phyloP scores from a whole-genome alignment of 2,113 vertebrate species.

The Macquaria ambigua region DNA sequence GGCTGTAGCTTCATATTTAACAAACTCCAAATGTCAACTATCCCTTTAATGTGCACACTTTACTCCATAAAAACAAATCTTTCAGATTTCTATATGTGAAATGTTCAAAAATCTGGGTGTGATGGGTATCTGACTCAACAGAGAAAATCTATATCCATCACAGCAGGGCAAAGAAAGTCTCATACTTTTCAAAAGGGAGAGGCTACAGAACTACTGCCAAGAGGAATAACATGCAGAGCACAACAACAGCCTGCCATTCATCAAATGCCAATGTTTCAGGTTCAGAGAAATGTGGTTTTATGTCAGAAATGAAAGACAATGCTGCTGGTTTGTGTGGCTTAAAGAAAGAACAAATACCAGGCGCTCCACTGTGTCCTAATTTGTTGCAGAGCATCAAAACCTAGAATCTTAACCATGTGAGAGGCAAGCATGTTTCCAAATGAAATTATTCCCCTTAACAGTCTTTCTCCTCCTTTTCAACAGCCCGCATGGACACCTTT shows the following conservation, averaged over 20 bases:
- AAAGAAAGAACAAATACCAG: slow-evolving; percentile 17
- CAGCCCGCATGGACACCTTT: too few species aligned
- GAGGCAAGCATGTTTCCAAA: background rate
- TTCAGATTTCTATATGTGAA: background rate
- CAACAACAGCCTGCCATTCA: slow-evolving; percentile 51
- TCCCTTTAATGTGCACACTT: background rate
- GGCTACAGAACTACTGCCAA: slow-evolving; percentile 54
- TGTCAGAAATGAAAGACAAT: slow-evolving; percentile 39
- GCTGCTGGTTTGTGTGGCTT: slow-evolving; percentile 43
- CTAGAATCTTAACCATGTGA: background rate
- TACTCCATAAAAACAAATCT: background rate
- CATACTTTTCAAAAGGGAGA: slow-evolving; percentile 44
- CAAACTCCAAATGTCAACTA: background rate
- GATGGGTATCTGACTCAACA: slow-evolving; percentile 42
- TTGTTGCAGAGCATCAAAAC: slow-evolving; percentile 24
- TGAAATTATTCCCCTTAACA: background rate
- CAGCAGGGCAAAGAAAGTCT: slow-evolving; percentile 41
- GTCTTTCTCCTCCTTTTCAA: slow-evolving; percentile 2
- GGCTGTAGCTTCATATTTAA: background rate
- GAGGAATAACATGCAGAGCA: slow-evolving; percentile 57
- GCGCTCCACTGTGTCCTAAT: background rate
- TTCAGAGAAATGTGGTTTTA: slow-evolving; percentile 50
- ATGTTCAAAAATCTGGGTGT: slow-evolving; percentile 15
- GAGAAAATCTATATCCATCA: slow-evolving; percentile 68
- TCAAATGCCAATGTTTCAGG: slow-evolving; percentile 57